These are phyloP conservation scores for Amazona finschi DNA, from an alignment of 2,797 vertebrate genomes.

Conservation along the genomic window DNA sequence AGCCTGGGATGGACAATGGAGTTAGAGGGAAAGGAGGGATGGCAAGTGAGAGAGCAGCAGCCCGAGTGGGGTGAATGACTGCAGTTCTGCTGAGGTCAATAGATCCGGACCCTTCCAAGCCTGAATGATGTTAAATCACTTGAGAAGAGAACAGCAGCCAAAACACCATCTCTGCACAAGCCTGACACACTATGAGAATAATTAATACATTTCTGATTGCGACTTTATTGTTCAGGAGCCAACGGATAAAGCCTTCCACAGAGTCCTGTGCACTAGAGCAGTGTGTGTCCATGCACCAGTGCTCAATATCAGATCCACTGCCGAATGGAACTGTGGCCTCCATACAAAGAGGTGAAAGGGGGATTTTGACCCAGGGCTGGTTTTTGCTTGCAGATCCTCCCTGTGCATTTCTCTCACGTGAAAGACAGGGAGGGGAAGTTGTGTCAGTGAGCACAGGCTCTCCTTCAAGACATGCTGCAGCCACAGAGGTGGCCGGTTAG, in stretches of 20 bases:
- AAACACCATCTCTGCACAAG: neutral
- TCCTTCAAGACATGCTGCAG: neutral
- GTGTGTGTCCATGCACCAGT: fast-evolving
- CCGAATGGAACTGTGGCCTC: neutral
- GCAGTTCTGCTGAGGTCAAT: neutral
- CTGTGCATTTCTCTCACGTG: neutral
- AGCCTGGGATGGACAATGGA: neutral
- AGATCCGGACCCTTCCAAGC: neutral
- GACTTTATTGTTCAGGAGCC: neutral
- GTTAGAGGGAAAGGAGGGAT: neutral
- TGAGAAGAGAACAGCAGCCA: neutral
- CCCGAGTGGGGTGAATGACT: neutral
- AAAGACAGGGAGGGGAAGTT: neutral
- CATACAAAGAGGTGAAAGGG: neutral
- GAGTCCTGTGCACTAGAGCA: neutral
- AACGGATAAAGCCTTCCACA: neutral
- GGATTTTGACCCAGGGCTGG: neutral
- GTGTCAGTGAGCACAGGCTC: neutral
- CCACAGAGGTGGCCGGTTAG: neutral
- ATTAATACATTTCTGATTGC: neutral
- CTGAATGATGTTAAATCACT: neutral
- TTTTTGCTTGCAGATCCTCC: neutral
- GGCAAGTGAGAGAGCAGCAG: neutral
- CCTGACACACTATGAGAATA: neutral
- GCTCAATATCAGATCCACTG: neutral